phyloP scores from a whole-genome alignment of 1,140 invertebrate genomes.

The Zaprionus inermis region DNA sequence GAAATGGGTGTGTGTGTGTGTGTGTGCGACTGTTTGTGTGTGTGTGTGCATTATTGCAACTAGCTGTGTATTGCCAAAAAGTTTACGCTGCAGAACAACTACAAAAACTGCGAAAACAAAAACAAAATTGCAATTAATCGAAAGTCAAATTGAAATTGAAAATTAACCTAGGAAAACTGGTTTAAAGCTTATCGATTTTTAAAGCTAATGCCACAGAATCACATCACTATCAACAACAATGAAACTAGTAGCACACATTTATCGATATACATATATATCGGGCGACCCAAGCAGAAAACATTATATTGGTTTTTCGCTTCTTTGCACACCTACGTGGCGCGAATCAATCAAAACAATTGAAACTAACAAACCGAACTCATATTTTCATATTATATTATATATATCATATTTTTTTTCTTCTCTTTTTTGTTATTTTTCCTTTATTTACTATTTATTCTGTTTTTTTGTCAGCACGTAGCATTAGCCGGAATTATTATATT shows the following conservation, averaged over 20 bases:
- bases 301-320: constrained; percentile 42
- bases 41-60: constrained; percentile 3
- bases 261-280: too few species aligned
- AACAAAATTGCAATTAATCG: neutral
- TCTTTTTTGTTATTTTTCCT: too few species aligned
- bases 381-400: neutral
- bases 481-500: neutral
- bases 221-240: too few species aligned
- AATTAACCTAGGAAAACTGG: neutral
- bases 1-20: constrained; percentile 5
- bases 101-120: constrained; percentile 6
- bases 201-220: too few species aligned
- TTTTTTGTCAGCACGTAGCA: neutral
- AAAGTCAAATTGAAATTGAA: neutral
- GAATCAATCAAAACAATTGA: constrained; percentile 40
- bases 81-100: constrained; percentile 31
- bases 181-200: neutral
- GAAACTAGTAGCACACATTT: too few species aligned
- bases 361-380: constrained; percentile 1
- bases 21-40: neutral
- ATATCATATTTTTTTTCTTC: neutral
- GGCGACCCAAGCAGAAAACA: constrained; percentile 60
- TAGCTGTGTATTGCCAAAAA: constrained; percentile 36
- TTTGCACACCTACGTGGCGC: too few species aligned
- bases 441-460: neutral